Conservation (phyloP, 2,113 vertebrate species). For the Dolichallabes microphthalmus region DNA sequence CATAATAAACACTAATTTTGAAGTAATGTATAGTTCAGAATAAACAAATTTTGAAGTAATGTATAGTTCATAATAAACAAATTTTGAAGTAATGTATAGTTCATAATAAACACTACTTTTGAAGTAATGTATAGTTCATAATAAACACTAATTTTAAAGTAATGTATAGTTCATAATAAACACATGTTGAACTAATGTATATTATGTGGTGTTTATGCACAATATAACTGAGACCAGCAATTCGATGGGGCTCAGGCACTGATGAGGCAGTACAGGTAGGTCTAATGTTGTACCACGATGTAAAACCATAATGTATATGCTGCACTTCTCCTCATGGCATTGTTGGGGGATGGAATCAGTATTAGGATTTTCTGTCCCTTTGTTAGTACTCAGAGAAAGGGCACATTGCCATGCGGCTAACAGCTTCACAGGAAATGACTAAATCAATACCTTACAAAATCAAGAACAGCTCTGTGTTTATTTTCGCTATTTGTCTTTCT, state of each 20-base stretch:
- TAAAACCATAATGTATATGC: not conserved
- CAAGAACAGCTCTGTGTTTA: slow-evolving; percentile 37
- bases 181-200: not conserved
- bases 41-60: not conserved
- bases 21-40: not conserved
- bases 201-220: not conserved
- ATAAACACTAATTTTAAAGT: no score
- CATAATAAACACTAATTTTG: no score
- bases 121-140: no score
- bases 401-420: not conserved
- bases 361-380: not conserved
- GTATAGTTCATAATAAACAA: not conserved
- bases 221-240: not conserved
- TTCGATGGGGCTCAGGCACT: not conserved
- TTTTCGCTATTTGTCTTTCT: not conserved
- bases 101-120: not conserved
- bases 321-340: not conserved
- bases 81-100: not conserved
- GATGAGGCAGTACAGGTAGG: not conserved
- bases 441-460: not conserved
- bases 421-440: not conserved
- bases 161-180: not conserved
- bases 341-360: not conserved
- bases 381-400: not conserved
- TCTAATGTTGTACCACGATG: not conserved